These are phyloP conservation scores for Trochalopteron elliotii DNA, from an alignment of 2,113 vertebrate genomes.

Conservation along the genomic window DNA sequence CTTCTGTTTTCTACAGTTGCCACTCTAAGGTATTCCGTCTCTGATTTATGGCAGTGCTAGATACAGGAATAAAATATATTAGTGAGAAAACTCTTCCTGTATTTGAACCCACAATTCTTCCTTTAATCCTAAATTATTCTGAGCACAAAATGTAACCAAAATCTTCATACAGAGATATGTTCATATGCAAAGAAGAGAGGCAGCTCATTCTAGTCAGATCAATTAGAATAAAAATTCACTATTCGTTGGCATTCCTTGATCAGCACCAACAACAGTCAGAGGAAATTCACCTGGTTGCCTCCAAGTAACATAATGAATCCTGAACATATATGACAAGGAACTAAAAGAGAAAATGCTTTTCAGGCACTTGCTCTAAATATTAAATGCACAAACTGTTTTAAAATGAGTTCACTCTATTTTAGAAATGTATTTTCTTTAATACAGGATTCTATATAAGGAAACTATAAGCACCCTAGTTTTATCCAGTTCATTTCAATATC, in stretches of 20 bases:
- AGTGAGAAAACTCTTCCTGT: background rate
- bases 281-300: slow-evolving; percentile 55
- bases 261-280: slow-evolving; percentile 47
- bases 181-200: slow-evolving; percentile 43
- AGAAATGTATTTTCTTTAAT: background rate
- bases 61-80: background rate
- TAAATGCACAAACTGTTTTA: slow-evolving; percentile 25
- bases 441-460: background rate
- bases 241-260: slow-evolving; percentile 49
- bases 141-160: slow-evolving; percentile 36
- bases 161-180: slow-evolving; percentile 1
- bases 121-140: slow-evolving; percentile 60
- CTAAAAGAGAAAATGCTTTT: slow-evolving; percentile 48
- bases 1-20: slow-evolving; percentile 32
- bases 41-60: background rate
- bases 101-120: slow-evolving; percentile 5
- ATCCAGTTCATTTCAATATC: slow-evolving; percentile 11
- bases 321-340: slow-evolving; percentile 44
- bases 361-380: slow-evolving; percentile 40
- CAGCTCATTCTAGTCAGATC: slow-evolving; percentile 53
- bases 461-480: background rate
- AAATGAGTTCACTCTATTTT: slow-evolving; percentile 3
- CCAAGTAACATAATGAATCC: slow-evolving; percentile 29
- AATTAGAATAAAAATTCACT: slow-evolving; percentile 63
- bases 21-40: background rate